Percentiles rank a stretch among this genome's conserved stretches.
Evolutionary conservation across 2,888 invertebrate species (phyloP).

Genomic region (Papilio protenor): DNA sequence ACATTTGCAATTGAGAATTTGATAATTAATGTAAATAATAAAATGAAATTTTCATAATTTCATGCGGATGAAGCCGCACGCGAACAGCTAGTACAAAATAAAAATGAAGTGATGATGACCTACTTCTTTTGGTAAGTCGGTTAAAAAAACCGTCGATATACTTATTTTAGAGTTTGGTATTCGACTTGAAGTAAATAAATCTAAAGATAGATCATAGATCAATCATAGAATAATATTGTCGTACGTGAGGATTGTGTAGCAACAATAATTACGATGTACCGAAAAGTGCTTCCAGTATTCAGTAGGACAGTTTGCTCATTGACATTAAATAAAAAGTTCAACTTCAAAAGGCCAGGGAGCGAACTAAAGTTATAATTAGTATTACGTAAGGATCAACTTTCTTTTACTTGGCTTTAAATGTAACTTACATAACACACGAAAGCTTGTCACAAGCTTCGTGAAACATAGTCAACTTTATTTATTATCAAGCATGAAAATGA

Average conservation of each 20-base stretch:
- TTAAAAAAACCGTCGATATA: no score
- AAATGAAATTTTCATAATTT: no score
- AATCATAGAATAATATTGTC: not conserved
- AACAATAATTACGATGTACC: not conserved
- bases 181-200: not conserved
- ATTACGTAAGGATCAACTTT: slow-evolving; percentile 31
- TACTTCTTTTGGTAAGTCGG: no score
- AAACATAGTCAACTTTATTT: not conserved
- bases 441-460: slow-evolving; percentile 18
- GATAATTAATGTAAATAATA: no score
- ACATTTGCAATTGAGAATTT: no score
- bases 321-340: slow-evolving; percentile 6
- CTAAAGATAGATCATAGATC: not conserved
- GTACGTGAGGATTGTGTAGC: not conserved
- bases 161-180: no score
- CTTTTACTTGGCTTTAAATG: slow-evolving; percentile 23
- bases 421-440: slow-evolving; percentile 27
- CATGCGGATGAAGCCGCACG: no score
- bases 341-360: not conserved
- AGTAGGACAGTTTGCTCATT: not conserved
- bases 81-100: no score
- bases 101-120: no score
- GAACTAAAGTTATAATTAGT: slow-evolving; percentile 26
- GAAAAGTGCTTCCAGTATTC: not conserved
- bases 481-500: not conserved